Evolutionary conservation across 2,888 invertebrate genomes (phyloP).

Genomic region (Vannuccia rotundouncinata): DNA sequence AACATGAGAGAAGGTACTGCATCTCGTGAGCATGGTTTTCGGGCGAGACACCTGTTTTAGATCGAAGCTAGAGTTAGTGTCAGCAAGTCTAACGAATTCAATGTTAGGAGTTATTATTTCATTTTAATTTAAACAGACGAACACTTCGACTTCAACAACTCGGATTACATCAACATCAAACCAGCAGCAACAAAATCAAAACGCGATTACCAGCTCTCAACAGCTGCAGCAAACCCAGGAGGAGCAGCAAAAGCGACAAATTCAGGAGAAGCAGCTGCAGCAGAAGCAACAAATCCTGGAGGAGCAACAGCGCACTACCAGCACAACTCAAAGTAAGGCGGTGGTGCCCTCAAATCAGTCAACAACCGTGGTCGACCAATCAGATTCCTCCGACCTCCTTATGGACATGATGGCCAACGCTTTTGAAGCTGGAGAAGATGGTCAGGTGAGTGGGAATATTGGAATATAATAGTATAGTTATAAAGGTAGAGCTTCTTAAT

Average conservation of each 20-base stretch:
- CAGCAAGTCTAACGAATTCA: too few relatives aligned
- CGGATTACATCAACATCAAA: background rate
- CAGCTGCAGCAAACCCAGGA: background rate
- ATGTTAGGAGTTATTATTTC: too few relatives aligned
- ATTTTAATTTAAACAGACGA: too few relatives aligned
- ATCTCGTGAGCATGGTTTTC: too few relatives aligned
- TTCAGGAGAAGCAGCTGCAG: background rate
- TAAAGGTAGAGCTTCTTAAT: too few relatives aligned
- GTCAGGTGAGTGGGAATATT: background rate
- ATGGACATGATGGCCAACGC: constrained; percentile 15
- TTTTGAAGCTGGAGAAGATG: constrained; percentile 7
- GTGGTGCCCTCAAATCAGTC: background rate
- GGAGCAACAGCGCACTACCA: background rate
- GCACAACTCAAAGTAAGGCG: background rate
- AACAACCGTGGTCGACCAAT: background rate
- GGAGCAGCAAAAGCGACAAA: background rate
- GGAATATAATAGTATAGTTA: too few relatives aligned
- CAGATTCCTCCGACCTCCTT: background rate
- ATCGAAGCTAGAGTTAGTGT: too few relatives aligned
- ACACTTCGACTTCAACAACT: background rate
- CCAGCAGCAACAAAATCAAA: background rate
- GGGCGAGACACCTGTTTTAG: too few relatives aligned
- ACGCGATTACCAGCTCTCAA: background rate
- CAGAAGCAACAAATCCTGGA: background rate
- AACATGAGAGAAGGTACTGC: too few relatives aligned